Evolutionary conservation across 2,888 invertebrate species (phyloP), one percentile per base, ranked within the genome.

Genomic region (Agonopterix subpropinquella): DNA sequence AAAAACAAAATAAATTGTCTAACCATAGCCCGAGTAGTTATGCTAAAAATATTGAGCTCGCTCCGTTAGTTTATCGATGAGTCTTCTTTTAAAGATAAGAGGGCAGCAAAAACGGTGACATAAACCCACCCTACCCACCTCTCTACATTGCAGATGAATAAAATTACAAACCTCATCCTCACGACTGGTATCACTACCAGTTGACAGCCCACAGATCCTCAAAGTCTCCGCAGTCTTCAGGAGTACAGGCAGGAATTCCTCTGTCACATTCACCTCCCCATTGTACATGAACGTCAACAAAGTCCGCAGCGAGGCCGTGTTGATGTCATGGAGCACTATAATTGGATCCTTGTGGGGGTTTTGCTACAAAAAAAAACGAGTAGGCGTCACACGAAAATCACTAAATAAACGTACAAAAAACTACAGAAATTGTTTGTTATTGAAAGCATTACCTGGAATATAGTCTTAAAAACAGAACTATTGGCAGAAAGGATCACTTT

Each of bases 261-360:
- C 92, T 44, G 92, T 92, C 44, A 93, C 92, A 77, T 92, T 92
- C 13, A 93, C 93, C 75, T 93, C 93, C 5, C 93, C 93, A 66
- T 92, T 92, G 69, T 93, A 93, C 90, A 93, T 93, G 72, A 93
- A 93, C 66, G 91, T 90, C 57, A 93, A 81, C 45, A 93, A 71
- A 35, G 92, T 91, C 62, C 90, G 89, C 65, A 93, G 77, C 63
- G 92, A 92, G 56, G 89, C 89, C 58, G 91, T 91, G 70, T 91
- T 90, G 62, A 93, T 92, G 82, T 93, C 93, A 76, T 93, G 91
- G 52, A 93, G 89, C 64, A 93, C 92, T 82, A 93, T 92, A 75
- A 93, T 92, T 60, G 93, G 93, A 88, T 92, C 92, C 68, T 91
- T 92, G 82, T 92, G 92, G 70, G 93, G 93, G 88, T 93, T 93